Base-by-base conservation (phyloP, 2,888 invertebrate species). In the Dicyrtomina minuta region DNA sequence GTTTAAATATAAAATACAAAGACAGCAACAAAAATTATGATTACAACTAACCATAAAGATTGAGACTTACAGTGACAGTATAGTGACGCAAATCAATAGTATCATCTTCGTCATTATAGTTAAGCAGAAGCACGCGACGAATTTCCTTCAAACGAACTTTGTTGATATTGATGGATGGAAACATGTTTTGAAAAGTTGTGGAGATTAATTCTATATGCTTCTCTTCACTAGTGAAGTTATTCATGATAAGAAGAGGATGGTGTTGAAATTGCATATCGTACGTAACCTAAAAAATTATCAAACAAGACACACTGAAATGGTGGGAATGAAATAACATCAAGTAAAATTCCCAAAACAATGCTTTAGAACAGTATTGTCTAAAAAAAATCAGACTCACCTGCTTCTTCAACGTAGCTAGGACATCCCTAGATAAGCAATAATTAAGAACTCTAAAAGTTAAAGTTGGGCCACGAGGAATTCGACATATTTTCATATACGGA, bases 151-250 rank as follows among this genome's bases (percentile, higher is more conserved):
- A 84, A 83, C 94, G 91, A 0, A 97, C 88, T 92, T 93, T 77
- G 43, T 93, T 91, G 72, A 98, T 88, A 82, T 98, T 97, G 66
- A 99, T 94, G 0, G 93, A 90, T 0, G 98, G 98, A 81, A 98
- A 98, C 95, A 99, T 94, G 80, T 96, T 97, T 84, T 98, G 97
- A 81, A 99, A 96, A 85, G 94, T 96, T 15, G 92, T 90, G 3
- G 96, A 90, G 89, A 96, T 93, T 20, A 99, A 84, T 56, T 77
- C 72, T 59, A 74, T 46, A 41, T 76, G 72, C 79, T 94, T 92
- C 81, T 95, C 85, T 77, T 95, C 93, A 84, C 90, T 87, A 20
- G 89, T 90, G 81, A 97, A 96, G 81, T 91, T 92, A 82, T 93
- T 94, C 79, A 94, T 85, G 44, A 98, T 89, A 13, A 98, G 89